A percentile compares a stretch with the other conserved stretches of the same genome.
These are phyloP conservation scores for Columbina picui DNA, from an alignment of 2,113 vertebrate species.

Conservation along the genomic window DNA sequence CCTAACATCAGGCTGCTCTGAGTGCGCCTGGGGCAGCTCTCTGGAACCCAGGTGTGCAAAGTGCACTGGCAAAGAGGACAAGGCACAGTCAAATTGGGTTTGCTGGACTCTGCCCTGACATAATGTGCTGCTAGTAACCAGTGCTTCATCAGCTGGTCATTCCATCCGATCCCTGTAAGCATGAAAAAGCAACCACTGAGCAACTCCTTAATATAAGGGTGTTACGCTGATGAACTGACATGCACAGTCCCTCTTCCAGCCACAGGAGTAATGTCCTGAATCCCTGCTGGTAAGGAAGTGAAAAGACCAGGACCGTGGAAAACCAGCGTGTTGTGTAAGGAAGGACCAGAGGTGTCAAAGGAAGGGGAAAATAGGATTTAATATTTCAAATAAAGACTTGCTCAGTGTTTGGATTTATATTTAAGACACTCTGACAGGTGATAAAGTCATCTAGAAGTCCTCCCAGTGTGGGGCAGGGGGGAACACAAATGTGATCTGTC, in stretches of 20 bases:
- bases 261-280: rapidly evolving
- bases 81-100: background rate
- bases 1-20: background rate
- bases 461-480: rapidly evolving
- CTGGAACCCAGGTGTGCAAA: background rate
- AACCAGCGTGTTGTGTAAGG: background rate
- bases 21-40: background rate
- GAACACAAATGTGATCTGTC: background rate
- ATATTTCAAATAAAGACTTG: background rate
- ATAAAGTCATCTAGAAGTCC: background rate
- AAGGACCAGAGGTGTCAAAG: background rate
- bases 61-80: background rate
- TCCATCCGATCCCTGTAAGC: background rate
- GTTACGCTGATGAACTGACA: background rate
- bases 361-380: background rate
- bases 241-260: background rate
- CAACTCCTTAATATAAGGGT: background rate
- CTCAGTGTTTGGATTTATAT: background rate
- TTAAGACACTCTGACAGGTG: background rate
- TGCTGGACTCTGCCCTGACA: background rate
- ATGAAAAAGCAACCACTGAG: background rate
- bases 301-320: background rate
- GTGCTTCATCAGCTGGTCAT: background rate
- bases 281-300: background rate
- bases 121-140: background rate